Evolutionary conservation across 2,113 vertebrate genomes (phyloP), one percentile per base, ranked within the genome.

Genomic region (Elanus axillaris): DNA sequence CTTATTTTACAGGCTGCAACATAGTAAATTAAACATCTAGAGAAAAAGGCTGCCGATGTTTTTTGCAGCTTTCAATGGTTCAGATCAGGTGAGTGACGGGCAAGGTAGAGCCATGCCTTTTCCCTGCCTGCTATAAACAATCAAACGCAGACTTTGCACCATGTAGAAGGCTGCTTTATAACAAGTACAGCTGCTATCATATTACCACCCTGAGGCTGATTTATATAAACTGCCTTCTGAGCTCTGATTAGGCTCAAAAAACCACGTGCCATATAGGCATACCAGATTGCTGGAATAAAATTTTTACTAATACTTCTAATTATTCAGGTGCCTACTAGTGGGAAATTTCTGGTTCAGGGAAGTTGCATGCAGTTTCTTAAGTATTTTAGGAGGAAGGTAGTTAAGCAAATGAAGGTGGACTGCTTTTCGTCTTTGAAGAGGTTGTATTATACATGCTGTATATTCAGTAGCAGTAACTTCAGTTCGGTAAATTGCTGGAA

Each of bases 131-230:
- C 67, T 95, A 89, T 95, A 93, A 96, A 95, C 95, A 91, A 55
- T 88, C 74, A 75, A 79, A 91, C 62, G 82, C 84, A 96, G 97
- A 97, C 97, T 97, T 97, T 97, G 94, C 91, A 96, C 96, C 87
- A n/a, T 31, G 74, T 68, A 91, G 91, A 94, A 85, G 50, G 64
- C 74, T 89, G 74, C 68, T 14, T 93, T 95, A 94, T 72, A 95
- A 95, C 89, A 91, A 95, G 84, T 11, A 3, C 0, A 17, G 74
- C 72, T 96, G 89, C 93, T 94, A 95, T 96, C 93, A 36, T 88
- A 52, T 97, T 96, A 95, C 87, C n/a, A 48, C 93, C 94, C 96
- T 17, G 66, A 90, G 94, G 82, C 93, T 90, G 93, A 93, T 88
- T 96, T 96, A 92, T 90, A 89, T 64, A 81, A 97, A 90, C 87